Conservation (phyloP, 2,888 invertebrate species). For the Chirona hameri region DNA sequence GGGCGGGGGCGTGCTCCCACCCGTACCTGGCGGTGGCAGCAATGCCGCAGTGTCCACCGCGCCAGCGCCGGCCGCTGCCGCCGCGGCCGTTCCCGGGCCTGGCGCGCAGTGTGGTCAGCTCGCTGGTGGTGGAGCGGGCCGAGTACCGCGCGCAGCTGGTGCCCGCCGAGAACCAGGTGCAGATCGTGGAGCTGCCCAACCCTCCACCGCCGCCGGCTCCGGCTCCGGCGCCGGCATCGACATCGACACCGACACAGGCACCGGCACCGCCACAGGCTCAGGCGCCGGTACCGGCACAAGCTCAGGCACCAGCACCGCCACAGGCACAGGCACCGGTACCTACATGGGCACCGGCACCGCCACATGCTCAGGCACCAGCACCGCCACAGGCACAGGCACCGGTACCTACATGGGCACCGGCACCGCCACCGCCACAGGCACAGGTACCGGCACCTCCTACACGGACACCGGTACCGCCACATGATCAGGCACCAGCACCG, state of each 20-base stretch:
- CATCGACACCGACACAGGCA: not conserved
- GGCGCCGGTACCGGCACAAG: too few species aligned
- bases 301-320: too few species aligned
- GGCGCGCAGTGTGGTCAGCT: not conserved
- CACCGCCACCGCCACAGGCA: too few species aligned
- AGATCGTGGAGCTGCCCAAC: conserved; percentile 6
- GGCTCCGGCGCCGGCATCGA: not conserved
- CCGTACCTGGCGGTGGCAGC: conserved; percentile 2
- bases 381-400: too few species aligned
- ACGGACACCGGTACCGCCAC: too few species aligned
- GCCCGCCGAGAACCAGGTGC: not conserved
- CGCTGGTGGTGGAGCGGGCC: not conserved
- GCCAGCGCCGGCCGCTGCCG: not conserved
- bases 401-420: too few species aligned
- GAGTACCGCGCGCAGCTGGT: not conserved
- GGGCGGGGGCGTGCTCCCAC: not conserved
- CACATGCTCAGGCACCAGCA: too few species aligned
- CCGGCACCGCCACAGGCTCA: not conserved
- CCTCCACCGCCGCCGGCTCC: not conserved
- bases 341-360: too few species aligned
- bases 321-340: too few species aligned
- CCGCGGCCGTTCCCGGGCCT: not conserved
- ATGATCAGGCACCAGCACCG: too few species aligned
- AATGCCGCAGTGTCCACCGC: conserved; percentile 22
- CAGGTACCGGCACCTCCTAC: too few species aligned